Evolutionary conservation across 2,888 invertebrate species (phyloP).

Genomic region (Platerodrilus igneus): DNA sequence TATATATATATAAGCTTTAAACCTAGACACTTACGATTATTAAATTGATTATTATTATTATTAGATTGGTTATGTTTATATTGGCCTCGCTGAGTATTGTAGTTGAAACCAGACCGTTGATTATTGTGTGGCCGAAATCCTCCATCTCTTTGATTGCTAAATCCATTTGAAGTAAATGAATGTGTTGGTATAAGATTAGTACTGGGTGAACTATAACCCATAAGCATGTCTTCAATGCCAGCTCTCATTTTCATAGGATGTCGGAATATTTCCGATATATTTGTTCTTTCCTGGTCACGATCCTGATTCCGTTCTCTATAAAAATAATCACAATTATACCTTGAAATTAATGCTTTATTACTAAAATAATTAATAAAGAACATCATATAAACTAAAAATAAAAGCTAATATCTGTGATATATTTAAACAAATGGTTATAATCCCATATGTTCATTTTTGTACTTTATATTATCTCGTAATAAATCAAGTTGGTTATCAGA

Average conservation of each 20-base stretch:
- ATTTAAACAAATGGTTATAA: too few relatives aligned
- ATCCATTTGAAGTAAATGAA: constrained; percentile 47
- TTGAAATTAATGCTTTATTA: not conserved
- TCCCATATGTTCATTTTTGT: too few relatives aligned
- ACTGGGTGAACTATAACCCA: constrained; percentile 59
- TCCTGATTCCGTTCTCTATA: constrained; percentile 38
- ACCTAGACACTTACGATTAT: constrained; percentile 40
- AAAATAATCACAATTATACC: constrained; percentile 26
- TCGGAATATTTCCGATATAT: constrained; percentile 52
- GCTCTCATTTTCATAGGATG: constrained; percentile 59
- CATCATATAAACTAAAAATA: too few relatives aligned
- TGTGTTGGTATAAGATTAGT: constrained; percentile 55
- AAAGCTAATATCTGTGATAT: too few relatives aligned
- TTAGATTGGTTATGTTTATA: constrained; percentile 52
- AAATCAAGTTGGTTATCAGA: too few relatives aligned
- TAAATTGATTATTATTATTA: constrained; percentile 47
- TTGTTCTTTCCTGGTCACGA: constrained; percentile 44
- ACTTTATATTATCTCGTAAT: too few relatives aligned
- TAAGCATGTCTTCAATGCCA: constrained; percentile 75
- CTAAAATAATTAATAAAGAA: not conserved
- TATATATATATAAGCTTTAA: not conserved
- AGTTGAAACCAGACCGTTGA: constrained; percentile 50
- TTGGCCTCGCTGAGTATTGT: constrained; percentile 48
- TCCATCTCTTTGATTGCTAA: constrained; percentile 37
- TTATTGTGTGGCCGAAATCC: constrained; percentile 43